Evolutionary conservation across 1,140 invertebrate species (phyloP).

Genomic region (Prorops nasuta): DNA sequence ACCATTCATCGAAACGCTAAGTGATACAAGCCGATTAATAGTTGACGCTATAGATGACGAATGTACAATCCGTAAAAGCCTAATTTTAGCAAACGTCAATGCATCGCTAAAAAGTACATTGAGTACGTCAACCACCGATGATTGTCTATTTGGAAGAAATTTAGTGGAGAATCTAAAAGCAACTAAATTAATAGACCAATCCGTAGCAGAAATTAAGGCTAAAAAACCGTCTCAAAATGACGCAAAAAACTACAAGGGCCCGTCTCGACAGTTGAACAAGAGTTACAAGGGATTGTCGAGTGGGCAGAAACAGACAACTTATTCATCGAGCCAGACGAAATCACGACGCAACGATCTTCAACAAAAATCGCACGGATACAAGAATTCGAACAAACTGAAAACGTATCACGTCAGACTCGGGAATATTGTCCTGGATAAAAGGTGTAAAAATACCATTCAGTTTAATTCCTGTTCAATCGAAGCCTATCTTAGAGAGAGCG

Average conservation of each 20-base stretch:
- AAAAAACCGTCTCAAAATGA: neutral
- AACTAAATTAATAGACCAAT: neutral
- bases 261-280: neutral
- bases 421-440: slow-evolving; percentile 3
- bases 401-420: slow-evolving; percentile 4
- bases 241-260: slow-evolving; percentile 1
- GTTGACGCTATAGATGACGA: neutral
- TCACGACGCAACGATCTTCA: neutral
- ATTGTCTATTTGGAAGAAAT: neutral
- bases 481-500: neutral
- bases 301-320: neutral
- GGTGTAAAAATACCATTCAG: slow-evolving; percentile 11
- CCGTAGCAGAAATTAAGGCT: neutral
- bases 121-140: neutral
- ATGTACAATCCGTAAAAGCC: neutral
- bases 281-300: neutral
- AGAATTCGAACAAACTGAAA: slow-evolving; percentile 4
- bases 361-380: neutral
- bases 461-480: neutral
- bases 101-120: neutral
- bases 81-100: neutral
- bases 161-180: slow-evolving; percentile 12
- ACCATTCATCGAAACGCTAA: neutral
- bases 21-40: neutral
- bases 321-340: neutral